A percentile compares a stretch with the other conserved stretches of the same genome.
These are phyloP conservation scores for Sinosuthora webbiana DNA, from an alignment of 2,113 vertebrate genomes.

Conservation along the genomic window DNA sequence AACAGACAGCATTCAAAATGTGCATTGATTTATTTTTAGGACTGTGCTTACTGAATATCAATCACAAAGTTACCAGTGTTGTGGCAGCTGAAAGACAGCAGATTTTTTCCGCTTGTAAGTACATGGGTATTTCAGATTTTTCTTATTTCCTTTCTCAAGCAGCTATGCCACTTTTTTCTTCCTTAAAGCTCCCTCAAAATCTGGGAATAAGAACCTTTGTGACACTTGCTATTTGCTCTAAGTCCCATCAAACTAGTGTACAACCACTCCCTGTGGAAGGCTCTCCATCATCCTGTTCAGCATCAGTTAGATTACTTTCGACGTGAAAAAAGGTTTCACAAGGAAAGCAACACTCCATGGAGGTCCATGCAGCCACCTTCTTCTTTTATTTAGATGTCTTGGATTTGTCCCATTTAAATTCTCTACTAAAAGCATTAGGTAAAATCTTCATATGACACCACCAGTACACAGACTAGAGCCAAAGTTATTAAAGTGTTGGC, in stretches of 20 bases:
- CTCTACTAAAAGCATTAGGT: not conserved
- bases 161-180: not conserved
- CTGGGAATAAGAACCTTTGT: not conserved
- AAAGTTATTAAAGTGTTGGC: not conserved
- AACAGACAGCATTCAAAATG: constrained; percentile 4
- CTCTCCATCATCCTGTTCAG: not conserved
- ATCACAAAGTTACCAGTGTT: not conserved
- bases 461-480: not conserved
- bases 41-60: not conserved
- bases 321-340: not conserved
- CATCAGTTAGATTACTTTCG: not conserved
- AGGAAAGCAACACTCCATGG: not conserved
- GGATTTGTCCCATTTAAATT: not conserved
- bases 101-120: not conserved
- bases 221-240: not conserved
- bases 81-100: not conserved
- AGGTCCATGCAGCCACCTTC: not conserved
- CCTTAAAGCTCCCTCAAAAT: not conserved
- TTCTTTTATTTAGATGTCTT: not conserved
- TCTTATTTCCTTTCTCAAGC: not conserved
- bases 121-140: not conserved
- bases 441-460: not conserved
- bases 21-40: constrained; percentile 26
- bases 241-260: not conserved
- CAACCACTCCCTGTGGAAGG: not conserved